phyloP scores from a whole-genome alignment of 2,797 vertebrate genomes.

The Chlorospingus semifuscus region DNA sequence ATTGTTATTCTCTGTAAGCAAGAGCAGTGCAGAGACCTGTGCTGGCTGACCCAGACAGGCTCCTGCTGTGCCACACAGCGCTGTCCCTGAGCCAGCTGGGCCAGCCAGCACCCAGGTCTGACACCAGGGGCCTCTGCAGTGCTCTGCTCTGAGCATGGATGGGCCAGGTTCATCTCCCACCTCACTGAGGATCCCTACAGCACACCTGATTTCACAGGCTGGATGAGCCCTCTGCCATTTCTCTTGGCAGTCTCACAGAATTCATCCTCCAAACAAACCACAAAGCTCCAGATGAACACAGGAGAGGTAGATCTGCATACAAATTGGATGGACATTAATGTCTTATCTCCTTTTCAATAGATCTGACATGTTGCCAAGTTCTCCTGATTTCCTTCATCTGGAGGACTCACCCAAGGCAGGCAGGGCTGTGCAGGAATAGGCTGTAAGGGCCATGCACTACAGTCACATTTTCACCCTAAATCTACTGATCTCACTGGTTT shows the following conservation, averaged over 20 bases:
- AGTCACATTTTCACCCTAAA: background rate
- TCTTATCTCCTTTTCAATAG: background rate
- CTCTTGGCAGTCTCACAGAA: background rate
- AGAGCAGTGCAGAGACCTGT: background rate
- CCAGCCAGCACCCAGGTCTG: background rate
- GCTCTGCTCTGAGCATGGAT: background rate
- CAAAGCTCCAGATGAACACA: background rate
- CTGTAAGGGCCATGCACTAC: background rate
- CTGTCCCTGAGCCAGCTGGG: background rate
- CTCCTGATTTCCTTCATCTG: background rate
- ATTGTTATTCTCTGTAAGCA: background rate
- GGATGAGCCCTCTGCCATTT: background rate
- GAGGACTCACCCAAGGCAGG: background rate
- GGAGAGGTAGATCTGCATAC: background rate
- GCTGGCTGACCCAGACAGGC: background rate
- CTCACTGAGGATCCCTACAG: background rate
- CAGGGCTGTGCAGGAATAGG: background rate
- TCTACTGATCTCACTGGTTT: background rate
- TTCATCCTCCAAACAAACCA: background rate
- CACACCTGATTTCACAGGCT: background rate
- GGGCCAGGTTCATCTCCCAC: background rate
- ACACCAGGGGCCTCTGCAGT: rapidly evolving
- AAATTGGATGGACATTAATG: background rate
- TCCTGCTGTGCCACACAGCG: background rate
- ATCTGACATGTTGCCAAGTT: background rate